Percentiles rank a stretch among this genome's conserved stretches.
These are phyloP conservation scores for Galerucella pusilla DNA, from an alignment of 2,888 invertebrate species.

Conservation along the genomic window DNA sequence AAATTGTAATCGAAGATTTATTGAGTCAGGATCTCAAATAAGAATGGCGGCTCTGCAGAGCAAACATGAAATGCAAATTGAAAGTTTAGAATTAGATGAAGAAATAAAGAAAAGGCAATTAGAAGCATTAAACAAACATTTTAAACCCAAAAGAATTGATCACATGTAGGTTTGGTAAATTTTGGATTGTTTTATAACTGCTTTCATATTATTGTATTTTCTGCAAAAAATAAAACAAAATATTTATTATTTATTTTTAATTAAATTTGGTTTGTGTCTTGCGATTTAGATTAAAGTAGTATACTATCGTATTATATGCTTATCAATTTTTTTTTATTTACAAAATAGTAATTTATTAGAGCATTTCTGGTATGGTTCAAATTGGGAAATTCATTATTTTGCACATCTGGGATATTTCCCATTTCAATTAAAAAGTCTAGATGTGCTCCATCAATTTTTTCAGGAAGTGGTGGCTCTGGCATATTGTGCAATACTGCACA, in stretches of 20 bases:
- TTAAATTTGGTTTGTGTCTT: neutral
- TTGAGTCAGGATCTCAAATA: neutral
- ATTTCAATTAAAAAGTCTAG: too few relatives aligned
- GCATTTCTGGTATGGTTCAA: too few relatives aligned
- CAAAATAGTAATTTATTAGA: too few relatives aligned
- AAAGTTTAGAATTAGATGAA: neutral
- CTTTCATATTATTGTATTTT: neutral
- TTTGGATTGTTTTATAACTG: neutral
- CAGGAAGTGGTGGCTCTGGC: too few relatives aligned
- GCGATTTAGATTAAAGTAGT: neutral
- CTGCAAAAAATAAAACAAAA: neutral
- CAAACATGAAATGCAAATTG: neutral
- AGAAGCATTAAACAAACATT: conserved; percentile 5
- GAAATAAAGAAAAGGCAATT: neutral
- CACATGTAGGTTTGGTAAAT: neutral
- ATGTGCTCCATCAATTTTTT: too few relatives aligned
- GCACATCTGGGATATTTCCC: too few relatives aligned
- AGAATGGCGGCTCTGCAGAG: neutral
- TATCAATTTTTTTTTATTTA: too few relatives aligned
- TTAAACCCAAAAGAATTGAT: neutral
- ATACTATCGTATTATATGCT: too few relatives aligned
- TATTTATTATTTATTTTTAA: neutral
- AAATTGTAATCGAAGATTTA: neutral
- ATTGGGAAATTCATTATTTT: too few relatives aligned
- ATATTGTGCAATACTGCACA: too few relatives aligned